phyloP scores from a whole-genome alignment of 2,888 invertebrate species.

The Perizoma flavofasciatum region DNA sequence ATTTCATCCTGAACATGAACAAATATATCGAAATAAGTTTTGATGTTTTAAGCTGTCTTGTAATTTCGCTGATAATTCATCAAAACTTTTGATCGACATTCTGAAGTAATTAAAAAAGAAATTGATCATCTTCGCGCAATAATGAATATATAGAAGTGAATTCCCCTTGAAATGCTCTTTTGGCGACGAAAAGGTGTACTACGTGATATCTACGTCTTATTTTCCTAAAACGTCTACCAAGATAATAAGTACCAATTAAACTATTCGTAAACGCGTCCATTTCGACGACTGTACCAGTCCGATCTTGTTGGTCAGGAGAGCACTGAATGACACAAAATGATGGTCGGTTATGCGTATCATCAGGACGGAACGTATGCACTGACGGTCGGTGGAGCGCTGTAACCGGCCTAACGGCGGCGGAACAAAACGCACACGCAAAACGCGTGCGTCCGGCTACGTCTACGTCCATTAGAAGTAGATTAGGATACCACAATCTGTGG shows the following conservation, averaged over 20 bases:
- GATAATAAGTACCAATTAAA: conserved; percentile 32
- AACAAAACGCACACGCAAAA: too few species aligned
- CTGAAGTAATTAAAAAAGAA: conserved; percentile 35
- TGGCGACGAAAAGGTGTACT: conserved; percentile 30
- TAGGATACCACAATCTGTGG: too few species aligned
- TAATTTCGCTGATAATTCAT: conserved; percentile 30
- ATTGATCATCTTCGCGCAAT: conserved; percentile 34
- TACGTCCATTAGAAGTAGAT: too few species aligned
- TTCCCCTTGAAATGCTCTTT: conserved; percentile 26
- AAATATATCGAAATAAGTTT: conserved; percentile 25
- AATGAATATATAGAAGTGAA: conserved; percentile 28
- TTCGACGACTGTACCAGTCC: conserved; percentile 6
- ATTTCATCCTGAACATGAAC: too few species aligned
- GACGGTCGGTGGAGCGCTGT: too few species aligned
- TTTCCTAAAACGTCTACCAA: conserved; percentile 18
- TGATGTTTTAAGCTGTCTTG: conserved; percentile 34
- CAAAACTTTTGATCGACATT: conserved; percentile 34
- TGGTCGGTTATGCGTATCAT: too few species aligned
- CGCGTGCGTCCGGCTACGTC: too few species aligned
- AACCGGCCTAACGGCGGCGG: too few species aligned
- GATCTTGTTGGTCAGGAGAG: background rate
- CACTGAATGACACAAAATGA: background rate
- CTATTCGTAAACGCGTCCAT: conserved; percentile 17
- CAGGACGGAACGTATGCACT: too few species aligned
- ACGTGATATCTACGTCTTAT: conserved; percentile 30